phyloP scores from a whole-genome alignment of 2,113 vertebrate genomes.

The Gymnocephalus cernua region DNA sequence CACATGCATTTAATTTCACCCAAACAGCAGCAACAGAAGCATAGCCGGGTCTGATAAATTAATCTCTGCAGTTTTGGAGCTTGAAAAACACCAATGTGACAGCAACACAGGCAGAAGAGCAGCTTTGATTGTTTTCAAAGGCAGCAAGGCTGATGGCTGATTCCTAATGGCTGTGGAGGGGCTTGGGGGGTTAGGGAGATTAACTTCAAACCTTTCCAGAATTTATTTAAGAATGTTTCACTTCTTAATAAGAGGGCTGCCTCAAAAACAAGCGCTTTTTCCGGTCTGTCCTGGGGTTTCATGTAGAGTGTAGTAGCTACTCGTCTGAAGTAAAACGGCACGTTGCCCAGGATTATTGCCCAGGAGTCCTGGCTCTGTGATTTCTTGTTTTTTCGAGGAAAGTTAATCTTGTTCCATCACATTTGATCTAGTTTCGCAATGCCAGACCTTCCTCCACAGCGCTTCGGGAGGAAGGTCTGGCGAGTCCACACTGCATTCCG shows the following conservation, averaged over 20 bases:
- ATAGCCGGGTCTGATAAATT: conserved; percentile 58
- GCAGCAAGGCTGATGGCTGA: conserved; percentile 48
- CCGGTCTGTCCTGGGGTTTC: conserved; percentile 30
- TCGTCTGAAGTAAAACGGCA: conserved; percentile 28
- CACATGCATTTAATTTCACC: conserved; percentile 40
- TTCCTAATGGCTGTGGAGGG: conserved; percentile 56
- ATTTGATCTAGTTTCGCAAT: not conserved
- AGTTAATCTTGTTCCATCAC: conserved; percentile 25
- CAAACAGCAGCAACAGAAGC: conserved; percentile 45
- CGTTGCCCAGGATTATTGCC: conserved; percentile 30
- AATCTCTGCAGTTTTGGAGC: conserved; percentile 53
- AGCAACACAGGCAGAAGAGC: conserved; percentile 40
- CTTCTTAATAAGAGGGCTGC: conserved; percentile 38
- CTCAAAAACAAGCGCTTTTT: conserved; percentile 32
- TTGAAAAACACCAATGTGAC: conserved; percentile 38
- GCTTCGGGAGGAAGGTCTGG: no score
- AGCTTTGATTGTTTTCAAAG: conserved; percentile 69
- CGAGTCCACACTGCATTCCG: no score
- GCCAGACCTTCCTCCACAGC: no score
- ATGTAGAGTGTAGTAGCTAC: not conserved
- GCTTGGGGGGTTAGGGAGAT: conserved; percentile 57
- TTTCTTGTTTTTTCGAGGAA: conserved; percentile 16
- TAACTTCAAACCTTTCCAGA: conserved; percentile 61
- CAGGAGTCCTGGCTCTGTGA: conserved; percentile 1
- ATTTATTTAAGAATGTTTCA: conserved; percentile 57